phyloP scores from a whole-genome alignment of 2,797 vertebrate species.

The Sebastes cheni region DNA sequence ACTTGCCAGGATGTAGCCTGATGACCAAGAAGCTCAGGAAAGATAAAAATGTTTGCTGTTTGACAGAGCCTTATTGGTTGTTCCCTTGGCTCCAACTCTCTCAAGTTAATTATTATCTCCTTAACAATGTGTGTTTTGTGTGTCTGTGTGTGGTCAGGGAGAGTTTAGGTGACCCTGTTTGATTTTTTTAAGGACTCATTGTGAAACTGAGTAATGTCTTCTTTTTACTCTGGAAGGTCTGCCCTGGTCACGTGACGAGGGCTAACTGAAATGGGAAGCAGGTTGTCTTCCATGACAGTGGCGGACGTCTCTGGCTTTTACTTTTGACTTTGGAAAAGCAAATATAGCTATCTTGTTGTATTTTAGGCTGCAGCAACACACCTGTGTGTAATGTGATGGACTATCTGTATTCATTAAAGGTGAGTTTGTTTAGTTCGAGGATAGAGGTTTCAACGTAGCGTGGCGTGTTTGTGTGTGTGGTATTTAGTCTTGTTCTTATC shows the following conservation, averaged over 20 bases:
- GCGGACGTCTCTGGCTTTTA: neutral
- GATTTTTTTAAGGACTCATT: conserved; percentile 48
- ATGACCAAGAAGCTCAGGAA: conserved; percentile 22
- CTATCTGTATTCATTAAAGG: conserved; percentile 72
- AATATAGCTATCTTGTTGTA: neutral
- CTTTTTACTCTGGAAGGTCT: conserved; percentile 42
- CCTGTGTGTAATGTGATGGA: conserved; percentile 69
- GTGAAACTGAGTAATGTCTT: conserved; percentile 50
- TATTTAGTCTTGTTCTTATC: neutral
- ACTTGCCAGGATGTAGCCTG: neutral
- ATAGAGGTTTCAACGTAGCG: neutral
- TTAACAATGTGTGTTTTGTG: conserved; percentile 20
- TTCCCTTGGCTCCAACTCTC: conserved; percentile 29
- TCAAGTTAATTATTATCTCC: conserved; percentile 82
- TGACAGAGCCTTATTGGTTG: conserved; percentile 50
- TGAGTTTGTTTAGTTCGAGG: conserved; percentile 60
- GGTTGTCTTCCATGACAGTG: neutral
- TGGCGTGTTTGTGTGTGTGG: neutral
- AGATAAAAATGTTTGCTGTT: conserved; percentile 70
- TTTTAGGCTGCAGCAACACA: neutral
- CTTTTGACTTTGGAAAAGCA: conserved; percentile 13
- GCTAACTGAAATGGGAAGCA: conserved; percentile 23
- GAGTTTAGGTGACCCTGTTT: conserved; percentile 56
- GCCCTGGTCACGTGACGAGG: conserved; percentile 62
- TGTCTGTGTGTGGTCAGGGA: conserved; percentile 41